Evolutionary conservation across 64 coral and sea anemone species (phyloP), one percentile per base, ranked within the genome.

Genomic region (Porites australiensis): DNA sequence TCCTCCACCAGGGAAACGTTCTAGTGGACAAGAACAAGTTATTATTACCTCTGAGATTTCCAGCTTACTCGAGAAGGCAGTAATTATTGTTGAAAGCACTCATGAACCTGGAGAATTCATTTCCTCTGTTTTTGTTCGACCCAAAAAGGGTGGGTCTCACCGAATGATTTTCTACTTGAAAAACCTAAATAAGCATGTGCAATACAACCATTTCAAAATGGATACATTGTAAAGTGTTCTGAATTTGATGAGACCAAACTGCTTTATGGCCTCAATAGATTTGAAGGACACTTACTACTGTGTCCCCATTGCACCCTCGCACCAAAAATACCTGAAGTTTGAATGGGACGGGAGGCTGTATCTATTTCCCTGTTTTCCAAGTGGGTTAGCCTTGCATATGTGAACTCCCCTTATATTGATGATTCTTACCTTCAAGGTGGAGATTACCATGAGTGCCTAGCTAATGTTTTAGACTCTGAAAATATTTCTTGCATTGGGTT

Each of bases 261-360:
- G 27, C 27, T 37, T 37, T 37, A 37, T 37, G 27, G 27, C 27
- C 27, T 37, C 27, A 37, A 21, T 77, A n/a, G 74, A 77, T 37
- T 8, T 47, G n/a, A 77, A 77, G 16, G 6, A 77, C 50, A 21
- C 74, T 14, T 67, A 46, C 44, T 53, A 77, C 74, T 49, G 60
- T 70, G 82, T 86, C 27, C 82, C 82, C 27, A 37, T 86, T 44
- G 60, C 82, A 8, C 5, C 37, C n/a, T 5, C 64, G 20, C 64
- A 86, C 46, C 82, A 86, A 44, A 86, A 86, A 15, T 86, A 86
- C 68, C 50, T 86, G 23, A 86, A 86, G 60, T 86, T 86, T 70
- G 21, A 86, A 70, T 86, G 82, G 82, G 82, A 64, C 50, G 82
- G 61, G 8, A 51, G 20, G 13, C 69, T 86, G 64, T 86, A 69